Base-by-base conservation (phyloP, 2,888 invertebrate species). In the Acleris holmiana region DNA sequence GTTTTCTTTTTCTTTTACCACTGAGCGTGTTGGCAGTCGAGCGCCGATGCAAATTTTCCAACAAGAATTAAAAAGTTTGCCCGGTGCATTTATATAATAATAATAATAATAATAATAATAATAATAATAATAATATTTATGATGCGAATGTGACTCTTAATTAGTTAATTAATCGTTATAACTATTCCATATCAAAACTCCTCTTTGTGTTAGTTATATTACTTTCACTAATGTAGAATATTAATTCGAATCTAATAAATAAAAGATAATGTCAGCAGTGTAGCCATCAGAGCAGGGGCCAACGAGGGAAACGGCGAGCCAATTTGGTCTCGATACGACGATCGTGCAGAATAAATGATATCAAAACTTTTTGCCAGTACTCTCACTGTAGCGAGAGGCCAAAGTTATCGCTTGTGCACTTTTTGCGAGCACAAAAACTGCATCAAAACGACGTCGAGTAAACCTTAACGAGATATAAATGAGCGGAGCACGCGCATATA, bases 401-500 rank as follows among this genome's bases (percentile, higher is more conserved):
- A 62, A 58, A 63, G 68, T 68, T 73, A 67, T 65, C 61, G 67
- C 69, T 68, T 51, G 62, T 66, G 54, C 62, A 69, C 67, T 71
- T 71, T 68, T 69, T 71, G 68, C 66, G 57, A 59, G 49, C 63
- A 29, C 51, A 61, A 70, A 73, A 66, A 60, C 59, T 69, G 66
- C 69, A 63, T 55, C 66, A 44, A 41, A 64, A 68, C 53, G 55
- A 66, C 68, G 48, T 67, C 67, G 69, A 78, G 83, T 79, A 83
- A 83, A 82, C 82, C 76, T 80, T 84, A 82, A 84, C 76, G 84
- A 83, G 79, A 76, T 80, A 79, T 84, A 86, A 88, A 87, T 82
- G 82, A 84, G 80, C 69, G 69, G 71, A 74, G 73, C 63, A 72
- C 61, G 62, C 67, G 67, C 60, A 49, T 73, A 76, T 75, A 73